phyloP scores from a whole-genome alignment of 2,888 invertebrate species.

The Leptothorax acervorum region DNA sequence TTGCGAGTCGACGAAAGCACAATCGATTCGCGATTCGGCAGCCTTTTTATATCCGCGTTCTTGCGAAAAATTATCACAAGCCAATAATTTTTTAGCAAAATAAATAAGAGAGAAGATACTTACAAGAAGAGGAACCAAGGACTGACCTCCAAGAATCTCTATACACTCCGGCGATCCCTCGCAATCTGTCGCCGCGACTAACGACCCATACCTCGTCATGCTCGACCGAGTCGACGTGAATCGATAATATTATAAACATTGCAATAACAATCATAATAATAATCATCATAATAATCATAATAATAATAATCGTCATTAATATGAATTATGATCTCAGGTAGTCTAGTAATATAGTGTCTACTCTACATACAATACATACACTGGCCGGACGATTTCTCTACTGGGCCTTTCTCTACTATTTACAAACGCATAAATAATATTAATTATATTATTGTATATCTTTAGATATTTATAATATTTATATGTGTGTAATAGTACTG shows the following conservation, averaged over 20 bases:
- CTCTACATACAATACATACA: slow-evolving; percentile 86
- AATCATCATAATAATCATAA: slow-evolving; percentile 81
- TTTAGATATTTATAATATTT: slow-evolving; percentile 80
- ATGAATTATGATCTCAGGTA: slow-evolving; percentile 79
- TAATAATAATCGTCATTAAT: slow-evolving; percentile 80
- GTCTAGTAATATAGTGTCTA: slow-evolving; percentile 80
- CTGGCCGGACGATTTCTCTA: slow-evolving; percentile 79
- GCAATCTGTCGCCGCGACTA: slow-evolving; percentile 71
- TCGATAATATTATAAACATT: slow-evolving; percentile 83
- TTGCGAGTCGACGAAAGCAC: slow-evolving; percentile 39
- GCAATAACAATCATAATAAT: slow-evolving; percentile 84
- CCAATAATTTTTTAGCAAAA: slow-evolving; percentile 52
- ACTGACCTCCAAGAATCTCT: not conserved
- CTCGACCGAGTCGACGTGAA: slow-evolving; percentile 76
- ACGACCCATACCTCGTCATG: slow-evolving; percentile 76
- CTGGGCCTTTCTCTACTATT: slow-evolving; percentile 83
- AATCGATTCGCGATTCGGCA: slow-evolving; percentile 6
- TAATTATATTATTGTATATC: slow-evolving; percentile 79
- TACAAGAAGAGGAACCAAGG: slow-evolving; percentile 50
- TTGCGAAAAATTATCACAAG: slow-evolving; percentile 48
- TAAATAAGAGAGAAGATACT: slow-evolving; percentile 70
- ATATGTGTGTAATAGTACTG: slow-evolving; percentile 74
- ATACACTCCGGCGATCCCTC: slow-evolving; percentile 55
- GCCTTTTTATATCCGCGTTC: slow-evolving; percentile 16
- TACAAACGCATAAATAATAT: slow-evolving; percentile 86